Base-by-base conservation (phyloP, 2,888 invertebrate species). In the Aporophyla lueneburgensis region DNA sequence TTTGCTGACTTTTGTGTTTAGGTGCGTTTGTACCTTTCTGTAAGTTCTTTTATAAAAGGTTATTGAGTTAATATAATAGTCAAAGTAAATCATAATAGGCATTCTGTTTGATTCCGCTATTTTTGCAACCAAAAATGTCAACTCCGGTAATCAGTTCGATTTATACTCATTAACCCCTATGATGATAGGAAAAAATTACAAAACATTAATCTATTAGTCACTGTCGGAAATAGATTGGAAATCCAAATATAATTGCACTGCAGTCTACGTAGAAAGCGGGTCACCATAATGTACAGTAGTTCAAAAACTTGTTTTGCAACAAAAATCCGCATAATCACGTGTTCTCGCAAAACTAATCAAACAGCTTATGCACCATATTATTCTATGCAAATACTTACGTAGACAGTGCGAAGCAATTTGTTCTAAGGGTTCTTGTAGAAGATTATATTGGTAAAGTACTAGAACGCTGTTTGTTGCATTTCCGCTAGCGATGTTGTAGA, bases 201-300 rank as follows among this genome's bases (percentile, higher is more conserved):
- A 71, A 83, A 74, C 74, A 71, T 27, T 74, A 59, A 80, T 59
- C 19, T 78, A 80, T 81, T 81, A 86, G 78, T 84, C 76, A 78
- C 40, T 74, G 77, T 76, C 77, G 71, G 77, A 79, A 83, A 65
- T 71, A 58, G 78, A 87, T 83, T 82, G 63, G 69, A 85, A 86
- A 81, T 82, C 51, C 12, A 58, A 78, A 78, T 78, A 74, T 75
- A 87, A 87, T 87, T 85, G 66, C 74, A 84, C 54, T 81, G 27
- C 69, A 78, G 76, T 79, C 43, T 81, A 68, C n/a, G 61, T 87
- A 85, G 87, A 87, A 87, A 87, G 87, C 73, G 33, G 87, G 87
- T 74, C 78, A 76, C 68, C 49, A 65, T 74, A 74, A 68, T 63
- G 21, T 76, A 61, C 65, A 46, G 67, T 71, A 76, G 79, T 77